Percentiles rank a stretch among this genome's conserved stretches.
Conservation (phyloP, 2,797 vertebrate genomes). For the Mycteria americana region DNA sequence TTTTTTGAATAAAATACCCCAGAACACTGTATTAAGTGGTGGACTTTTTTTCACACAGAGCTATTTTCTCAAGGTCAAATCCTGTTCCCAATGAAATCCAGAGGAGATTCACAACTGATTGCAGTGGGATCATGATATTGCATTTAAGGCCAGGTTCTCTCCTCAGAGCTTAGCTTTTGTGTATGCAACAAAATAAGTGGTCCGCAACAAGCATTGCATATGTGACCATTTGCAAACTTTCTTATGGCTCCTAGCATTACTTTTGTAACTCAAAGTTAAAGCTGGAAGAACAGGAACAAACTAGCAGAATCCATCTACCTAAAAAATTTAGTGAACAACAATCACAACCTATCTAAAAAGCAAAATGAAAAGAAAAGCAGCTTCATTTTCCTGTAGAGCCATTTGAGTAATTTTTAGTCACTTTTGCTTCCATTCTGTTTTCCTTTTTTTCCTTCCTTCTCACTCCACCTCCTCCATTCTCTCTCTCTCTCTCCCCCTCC, state of each 20-base stretch:
- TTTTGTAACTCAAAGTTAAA: background rate
- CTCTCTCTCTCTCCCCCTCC: background rate
- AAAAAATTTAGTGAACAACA: background rate
- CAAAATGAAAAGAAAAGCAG: background rate
- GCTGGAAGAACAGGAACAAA: background rate
- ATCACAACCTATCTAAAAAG: background rate
- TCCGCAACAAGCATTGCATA: background rate
- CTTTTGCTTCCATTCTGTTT: background rate
- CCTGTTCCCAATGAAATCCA: background rate
- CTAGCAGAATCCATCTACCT: background rate
- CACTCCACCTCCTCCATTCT: background rate
- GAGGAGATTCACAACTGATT: background rate
- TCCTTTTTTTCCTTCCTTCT: background rate
- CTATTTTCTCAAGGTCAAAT: constrained; percentile 14
- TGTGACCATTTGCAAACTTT: background rate
- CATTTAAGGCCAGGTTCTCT: background rate
- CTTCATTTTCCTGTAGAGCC: background rate
- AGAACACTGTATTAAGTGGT: background rate
- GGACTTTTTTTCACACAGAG: background rate
- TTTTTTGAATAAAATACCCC: background rate
- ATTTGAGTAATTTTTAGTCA: background rate
- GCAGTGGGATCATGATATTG: background rate
- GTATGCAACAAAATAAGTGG: background rate
- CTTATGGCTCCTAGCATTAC: background rate
- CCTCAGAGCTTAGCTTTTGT: background rate